Evolutionary conservation across 2,113 vertebrate genomes (phyloP).

Genomic region (Microcebus murinus): DNA sequence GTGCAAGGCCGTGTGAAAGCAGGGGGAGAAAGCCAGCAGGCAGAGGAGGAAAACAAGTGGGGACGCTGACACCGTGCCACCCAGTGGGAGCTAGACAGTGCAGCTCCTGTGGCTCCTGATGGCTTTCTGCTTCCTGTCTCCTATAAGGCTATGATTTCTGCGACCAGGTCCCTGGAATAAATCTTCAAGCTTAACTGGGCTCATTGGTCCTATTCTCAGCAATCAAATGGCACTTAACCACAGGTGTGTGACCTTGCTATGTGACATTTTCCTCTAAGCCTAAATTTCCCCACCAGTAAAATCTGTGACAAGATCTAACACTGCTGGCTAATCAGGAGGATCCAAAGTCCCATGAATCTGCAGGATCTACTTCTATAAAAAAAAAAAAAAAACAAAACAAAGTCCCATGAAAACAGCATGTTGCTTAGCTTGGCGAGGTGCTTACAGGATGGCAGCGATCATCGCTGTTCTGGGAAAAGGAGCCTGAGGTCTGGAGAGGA

Average conservation of each 20-base stretch:
- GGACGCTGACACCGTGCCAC: rapidly evolving
- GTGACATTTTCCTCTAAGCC: background rate
- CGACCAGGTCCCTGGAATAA: background rate
- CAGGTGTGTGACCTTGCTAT: background rate
- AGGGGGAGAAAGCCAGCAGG: background rate
- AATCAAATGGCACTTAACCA: background rate
- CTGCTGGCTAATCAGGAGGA: background rate
- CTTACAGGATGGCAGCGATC: rapidly evolving
- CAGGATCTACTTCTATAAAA: no score
- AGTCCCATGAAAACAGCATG: background rate
- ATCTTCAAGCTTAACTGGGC: background rate
- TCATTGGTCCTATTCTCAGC: background rate
- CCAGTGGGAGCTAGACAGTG: background rate
- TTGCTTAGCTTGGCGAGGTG: background rate
- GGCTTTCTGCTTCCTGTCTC: background rate
- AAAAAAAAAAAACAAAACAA: no score
- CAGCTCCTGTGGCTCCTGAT: background rate
- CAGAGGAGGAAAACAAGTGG: background rate
- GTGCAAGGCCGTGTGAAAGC: background rate
- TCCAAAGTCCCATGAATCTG: background rate
- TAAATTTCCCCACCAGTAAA: background rate
- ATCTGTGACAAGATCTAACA: background rate
- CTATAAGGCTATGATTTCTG: background rate
- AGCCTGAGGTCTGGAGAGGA: no score
- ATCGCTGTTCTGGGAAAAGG: background rate